phyloP scores from a whole-genome alignment of 2,888 invertebrate genomes.

The Leucozona laternaria region DNA sequence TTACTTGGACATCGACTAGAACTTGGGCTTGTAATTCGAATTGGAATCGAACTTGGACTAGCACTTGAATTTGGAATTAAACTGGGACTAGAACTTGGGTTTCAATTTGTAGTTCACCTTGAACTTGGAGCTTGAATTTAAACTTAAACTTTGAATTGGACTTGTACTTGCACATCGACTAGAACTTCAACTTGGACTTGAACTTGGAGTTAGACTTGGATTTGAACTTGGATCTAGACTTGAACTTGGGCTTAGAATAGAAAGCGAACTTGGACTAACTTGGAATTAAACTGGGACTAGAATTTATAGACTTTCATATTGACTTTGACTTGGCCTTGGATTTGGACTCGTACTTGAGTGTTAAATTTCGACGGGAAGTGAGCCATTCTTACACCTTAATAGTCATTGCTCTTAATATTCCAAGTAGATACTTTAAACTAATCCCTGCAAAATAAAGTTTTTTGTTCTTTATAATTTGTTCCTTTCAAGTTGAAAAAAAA shows the following conservation, averaged over 20 bases:
- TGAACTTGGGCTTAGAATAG: neutral
- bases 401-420: too few species aligned
- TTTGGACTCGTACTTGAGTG: neutral
- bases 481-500: too few species aligned
- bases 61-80: neutral
- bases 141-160: neutral
- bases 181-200: neutral
- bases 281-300: too few species aligned
- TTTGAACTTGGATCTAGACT: neutral
- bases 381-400: too few species aligned
- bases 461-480: too few species aligned
- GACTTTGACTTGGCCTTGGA: neutral
- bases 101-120: too few species aligned
- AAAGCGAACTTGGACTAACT: neutral
- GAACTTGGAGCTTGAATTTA: neutral
- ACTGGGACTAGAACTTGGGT: neutral
- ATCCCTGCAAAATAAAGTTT: too few species aligned
- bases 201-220: neutral
- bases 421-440: too few species aligned
- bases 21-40: too few species aligned
- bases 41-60: neutral
- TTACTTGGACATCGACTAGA: neutral
- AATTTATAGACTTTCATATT: neutral
- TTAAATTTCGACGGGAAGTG: too few species aligned
- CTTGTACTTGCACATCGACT: neutral